A percentile compares a stretch with the other conserved stretches of the same genome.
phyloP scores from a whole-genome alignment of 2,888 invertebrate genomes.

The Rapana venosa region DNA sequence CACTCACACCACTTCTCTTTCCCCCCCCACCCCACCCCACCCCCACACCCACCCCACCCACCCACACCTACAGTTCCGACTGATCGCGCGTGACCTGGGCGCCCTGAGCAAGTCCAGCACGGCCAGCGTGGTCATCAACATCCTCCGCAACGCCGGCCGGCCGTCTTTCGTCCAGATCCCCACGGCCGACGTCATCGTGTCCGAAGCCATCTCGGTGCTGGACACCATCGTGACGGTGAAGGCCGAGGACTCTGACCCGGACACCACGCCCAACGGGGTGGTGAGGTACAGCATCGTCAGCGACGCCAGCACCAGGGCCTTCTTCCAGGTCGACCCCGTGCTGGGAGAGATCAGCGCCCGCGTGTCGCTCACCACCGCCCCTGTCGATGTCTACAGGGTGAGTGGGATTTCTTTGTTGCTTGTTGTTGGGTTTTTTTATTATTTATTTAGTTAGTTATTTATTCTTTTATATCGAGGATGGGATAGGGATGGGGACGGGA shows the following conservation, averaged over 20 bases:
- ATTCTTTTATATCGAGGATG: no score
- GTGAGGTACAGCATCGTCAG: conserved; percentile 63
- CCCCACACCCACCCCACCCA: neutral
- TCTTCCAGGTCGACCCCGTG: conserved; percentile 90
- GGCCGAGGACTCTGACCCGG: conserved; percentile 37
- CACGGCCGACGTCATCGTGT: conserved; percentile 57
- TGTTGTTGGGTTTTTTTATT: no score
- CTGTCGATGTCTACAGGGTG: conserved; percentile 58
- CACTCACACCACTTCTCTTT: neutral
- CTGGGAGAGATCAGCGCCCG: conserved; percentile 82
- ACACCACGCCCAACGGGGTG: conserved; percentile 60
- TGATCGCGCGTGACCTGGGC: conserved; percentile 66
- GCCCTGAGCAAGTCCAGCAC: conserved; percentile 57
- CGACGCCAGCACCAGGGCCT: conserved; percentile 80
- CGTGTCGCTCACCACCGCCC: conserved; percentile 61
- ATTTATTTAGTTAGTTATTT: no score
- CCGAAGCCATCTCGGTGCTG: conserved; percentile 58
- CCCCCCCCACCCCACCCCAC: neutral
- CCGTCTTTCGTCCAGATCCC: conserved; percentile 57
- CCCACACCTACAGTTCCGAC: conserved; percentile 59
- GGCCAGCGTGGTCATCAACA: conserved; percentile 64
- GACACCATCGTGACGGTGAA: conserved; percentile 50
- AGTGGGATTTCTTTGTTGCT: no score
- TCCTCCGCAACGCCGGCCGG: conserved; percentile 65
- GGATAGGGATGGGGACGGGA: no score